Evolutionary conservation across 1,140 invertebrate genomes (phyloP).

Genomic region (Macrosteles quadrilineatus): DNA sequence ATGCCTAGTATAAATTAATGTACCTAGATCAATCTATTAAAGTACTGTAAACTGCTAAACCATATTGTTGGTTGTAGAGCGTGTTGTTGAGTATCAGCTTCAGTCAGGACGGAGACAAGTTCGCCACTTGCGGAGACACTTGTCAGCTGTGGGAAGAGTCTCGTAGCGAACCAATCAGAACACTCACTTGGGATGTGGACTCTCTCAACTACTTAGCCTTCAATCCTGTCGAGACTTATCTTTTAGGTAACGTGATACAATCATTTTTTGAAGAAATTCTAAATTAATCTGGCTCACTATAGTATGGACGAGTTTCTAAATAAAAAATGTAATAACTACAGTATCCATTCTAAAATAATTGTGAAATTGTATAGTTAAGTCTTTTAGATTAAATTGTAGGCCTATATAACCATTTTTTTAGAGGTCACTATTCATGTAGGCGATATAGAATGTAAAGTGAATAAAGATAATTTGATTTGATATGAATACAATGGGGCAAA

Average conservation of each 20-base stretch:
- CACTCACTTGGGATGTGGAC: slow-evolving; percentile 91
- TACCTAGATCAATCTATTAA: not conserved
- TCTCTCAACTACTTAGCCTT: slow-evolving; percentile 86
- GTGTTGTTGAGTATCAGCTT: slow-evolving; percentile 82
- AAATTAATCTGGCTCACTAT: too few species aligned
- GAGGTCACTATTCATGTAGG: too few species aligned
- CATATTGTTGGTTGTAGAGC: slow-evolving; percentile 59
- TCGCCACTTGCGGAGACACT: slow-evolving; percentile 93
- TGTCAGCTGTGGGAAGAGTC: slow-evolving; percentile 89
- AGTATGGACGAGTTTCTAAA: too few species aligned
- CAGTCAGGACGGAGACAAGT: slow-evolving; percentile 73
- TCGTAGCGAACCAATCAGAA: slow-evolving; percentile 81
- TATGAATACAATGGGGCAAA: too few species aligned
- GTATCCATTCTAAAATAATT: too few species aligned
- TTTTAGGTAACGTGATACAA: slow-evolving; percentile 57
- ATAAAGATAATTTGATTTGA: too few species aligned
- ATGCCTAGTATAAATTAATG: not conserved
- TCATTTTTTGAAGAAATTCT: not conserved
- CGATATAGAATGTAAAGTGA: too few species aligned
- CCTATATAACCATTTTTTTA: too few species aligned
- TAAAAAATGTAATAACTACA: not conserved
- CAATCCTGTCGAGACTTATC: slow-evolving; percentile 78
- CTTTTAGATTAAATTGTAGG: not conserved
- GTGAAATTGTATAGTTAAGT: not conserved
- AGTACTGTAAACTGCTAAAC: too few species aligned